Evolutionary conservation across 2,113 vertebrate genomes (phyloP), one percentile per base, ranked within the genome.

Genomic region (Nothoprocta pentlandii): DNA sequence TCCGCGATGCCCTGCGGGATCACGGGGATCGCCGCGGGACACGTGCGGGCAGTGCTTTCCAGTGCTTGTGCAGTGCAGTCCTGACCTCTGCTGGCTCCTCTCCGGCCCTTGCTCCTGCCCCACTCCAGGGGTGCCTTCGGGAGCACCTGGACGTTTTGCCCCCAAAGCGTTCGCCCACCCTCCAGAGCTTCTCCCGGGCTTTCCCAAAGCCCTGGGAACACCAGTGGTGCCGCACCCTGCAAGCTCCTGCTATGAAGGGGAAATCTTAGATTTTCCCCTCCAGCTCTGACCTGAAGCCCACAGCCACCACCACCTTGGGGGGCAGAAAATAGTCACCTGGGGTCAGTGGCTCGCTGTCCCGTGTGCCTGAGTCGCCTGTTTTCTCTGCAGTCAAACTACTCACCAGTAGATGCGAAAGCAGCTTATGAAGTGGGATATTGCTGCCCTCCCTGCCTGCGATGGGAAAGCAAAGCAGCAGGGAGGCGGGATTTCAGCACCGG

Each of bases 361-460:
- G 0, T 5, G 62, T 32, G 11, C 1, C 26, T 3, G 8, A 25
- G 83, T 0, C 6, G 9, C 5, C 58, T 3, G 54, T 7, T 2
- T 13, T 6, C 42, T 39, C 3, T 32, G 0, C 59, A 4, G 59
- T 32, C 39, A 0, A 34, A 2, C 19, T 39, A 0, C 6, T n/a
- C 16, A 2, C 14, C 8, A 1, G 13, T 47, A 1, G 2, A 3
- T 10, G 23, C 61, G 2, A 3, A 1, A 0, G 15, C 26, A 1
- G 25, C 0, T 22, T 42, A 2, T 41, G 63, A 16, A 4, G 2
- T 0, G 12, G 21, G 26, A 1, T 9, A 0, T 0, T 22, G 22
- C 44, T 6, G 39, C 12, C 42, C 4, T 22, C 44, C 4, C 21
- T 6, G 42, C 2, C 23, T 6, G 9, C 15, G 63, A 53, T 3